Evolutionary conservation across 37 sponge, comb jelly and placozoan genomes (phyloP).

Genomic region (Aphrocallistes beatrix): DNA sequence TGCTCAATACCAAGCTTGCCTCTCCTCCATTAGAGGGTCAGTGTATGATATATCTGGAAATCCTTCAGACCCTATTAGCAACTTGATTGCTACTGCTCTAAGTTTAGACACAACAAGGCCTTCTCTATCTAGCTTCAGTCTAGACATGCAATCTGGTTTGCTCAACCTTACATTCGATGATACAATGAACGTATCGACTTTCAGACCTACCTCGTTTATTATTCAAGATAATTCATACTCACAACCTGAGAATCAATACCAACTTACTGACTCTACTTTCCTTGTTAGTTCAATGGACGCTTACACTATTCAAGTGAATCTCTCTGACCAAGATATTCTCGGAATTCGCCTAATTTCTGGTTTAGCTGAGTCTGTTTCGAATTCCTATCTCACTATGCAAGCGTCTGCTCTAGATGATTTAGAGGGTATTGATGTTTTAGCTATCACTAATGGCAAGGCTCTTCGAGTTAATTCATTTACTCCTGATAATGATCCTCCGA

Average conservation of each 20-base stretch:
- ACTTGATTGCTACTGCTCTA: constrained; percentile 35
- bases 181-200: constrained; percentile 35
- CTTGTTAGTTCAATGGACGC: constrained; percentile 26
- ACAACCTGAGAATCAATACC: background rate
- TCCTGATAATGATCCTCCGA: constrained; percentile 41
- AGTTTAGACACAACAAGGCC: constrained; percentile 53
- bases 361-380: constrained; percentile 36
- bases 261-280: background rate
- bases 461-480: constrained; percentile 40
- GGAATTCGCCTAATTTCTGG: constrained; percentile 41
- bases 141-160: constrained; percentile 57
- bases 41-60: constrained; percentile 24
- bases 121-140: constrained; percentile 38
- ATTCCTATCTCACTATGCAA: constrained; percentile 56
- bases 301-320: constrained; percentile 42
- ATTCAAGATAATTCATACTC: constrained; percentile 34
- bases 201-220: constrained; percentile 61
- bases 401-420: constrained; percentile 74
- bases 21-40: background rate
- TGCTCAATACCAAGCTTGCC: background rate
- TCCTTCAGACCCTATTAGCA: background rate
- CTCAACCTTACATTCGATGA: constrained; percentile 79
- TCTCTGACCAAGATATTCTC: constrained; percentile 58
- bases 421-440: constrained; percentile 58
- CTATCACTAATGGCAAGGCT: constrained; percentile 74